These are phyloP conservation scores for Xestoiulus laeticollis DNA, from an alignment of 2,888 invertebrate species.

Conservation along the genomic window DNA sequence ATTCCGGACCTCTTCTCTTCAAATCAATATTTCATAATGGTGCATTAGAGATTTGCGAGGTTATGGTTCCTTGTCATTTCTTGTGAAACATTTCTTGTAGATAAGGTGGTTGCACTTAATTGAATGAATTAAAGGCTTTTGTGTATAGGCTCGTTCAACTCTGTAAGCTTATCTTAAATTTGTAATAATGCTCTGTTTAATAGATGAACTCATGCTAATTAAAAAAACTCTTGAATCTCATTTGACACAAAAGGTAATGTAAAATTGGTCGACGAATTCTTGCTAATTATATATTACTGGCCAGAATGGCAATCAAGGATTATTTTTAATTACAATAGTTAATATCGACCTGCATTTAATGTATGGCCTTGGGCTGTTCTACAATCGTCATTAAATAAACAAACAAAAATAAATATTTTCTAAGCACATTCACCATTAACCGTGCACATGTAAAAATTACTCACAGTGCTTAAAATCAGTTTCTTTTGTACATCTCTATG, in stretches of 20 bases:
- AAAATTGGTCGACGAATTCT: neutral
- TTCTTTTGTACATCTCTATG: too few species aligned
- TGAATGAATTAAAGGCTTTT: slow-evolving; percentile 28
- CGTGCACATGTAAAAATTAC: too few species aligned
- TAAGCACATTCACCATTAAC: too few species aligned
- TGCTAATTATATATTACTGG: neutral
- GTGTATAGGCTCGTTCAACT: neutral
- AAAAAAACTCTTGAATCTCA: neutral
- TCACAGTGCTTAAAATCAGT: too few species aligned
- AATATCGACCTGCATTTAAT: too few species aligned
- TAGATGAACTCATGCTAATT: neutral
- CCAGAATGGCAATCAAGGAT: neutral
- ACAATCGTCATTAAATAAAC: too few species aligned
- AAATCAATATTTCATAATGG: slow-evolving; percentile 39
- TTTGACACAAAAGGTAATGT: neutral
- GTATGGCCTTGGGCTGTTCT: neutral
- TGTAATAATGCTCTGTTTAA: neutral
- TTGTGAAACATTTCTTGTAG: slow-evolving; percentile 38
- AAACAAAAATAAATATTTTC: too few species aligned
- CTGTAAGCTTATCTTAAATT: neutral
- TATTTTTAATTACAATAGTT: neutral
- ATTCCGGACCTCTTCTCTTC: neutral
- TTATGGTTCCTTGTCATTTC: slow-evolving; percentile 39
- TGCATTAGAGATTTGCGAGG: neutral
- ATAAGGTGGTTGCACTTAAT: slow-evolving; percentile 32